Conservation (phyloP, 2,888 invertebrate species). For the Tachina fera region DNA sequence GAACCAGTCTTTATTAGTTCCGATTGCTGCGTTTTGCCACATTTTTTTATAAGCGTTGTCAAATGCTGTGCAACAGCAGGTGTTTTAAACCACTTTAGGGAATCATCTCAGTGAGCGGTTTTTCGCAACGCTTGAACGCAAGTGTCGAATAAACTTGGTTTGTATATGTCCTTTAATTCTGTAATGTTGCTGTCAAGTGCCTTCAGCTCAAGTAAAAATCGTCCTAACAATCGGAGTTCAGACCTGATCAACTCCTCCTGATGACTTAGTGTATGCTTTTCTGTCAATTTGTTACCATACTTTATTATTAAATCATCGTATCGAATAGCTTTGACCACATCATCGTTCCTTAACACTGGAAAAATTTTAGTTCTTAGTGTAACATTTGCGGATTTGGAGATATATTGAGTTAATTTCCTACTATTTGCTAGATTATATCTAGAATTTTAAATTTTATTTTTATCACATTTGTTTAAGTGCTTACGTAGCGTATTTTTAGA, state of each 20-base stretch:
- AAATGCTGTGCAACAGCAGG: constrained; percentile 38
- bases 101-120: constrained; percentile 22
- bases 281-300: constrained; percentile 29
- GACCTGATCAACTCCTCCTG: constrained; percentile 7
- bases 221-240: background rate
- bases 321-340: background rate
- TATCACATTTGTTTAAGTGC: background rate
- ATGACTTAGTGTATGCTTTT: constrained; percentile 14
- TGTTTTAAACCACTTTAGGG: constrained; percentile 11
- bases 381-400: background rate
- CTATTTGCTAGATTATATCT: background rate
- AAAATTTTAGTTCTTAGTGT: background rate
- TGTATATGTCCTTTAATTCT: constrained; percentile 2
- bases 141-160: background rate
- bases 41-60: constrained; percentile 10
- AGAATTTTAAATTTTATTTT: background rate
- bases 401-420: background rate
- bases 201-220: constrained; percentile 1
- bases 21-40: background rate
- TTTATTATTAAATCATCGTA: constrained; percentile 49
- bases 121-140: background rate
- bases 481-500: background rate
- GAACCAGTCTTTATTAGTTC: constrained; percentile 3
- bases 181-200: background rate
- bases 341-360: constrained; percentile 14